Evolutionary conservation across 1,140 invertebrate species (phyloP).

Genomic region (Rhagoletis pomonella): DNA sequence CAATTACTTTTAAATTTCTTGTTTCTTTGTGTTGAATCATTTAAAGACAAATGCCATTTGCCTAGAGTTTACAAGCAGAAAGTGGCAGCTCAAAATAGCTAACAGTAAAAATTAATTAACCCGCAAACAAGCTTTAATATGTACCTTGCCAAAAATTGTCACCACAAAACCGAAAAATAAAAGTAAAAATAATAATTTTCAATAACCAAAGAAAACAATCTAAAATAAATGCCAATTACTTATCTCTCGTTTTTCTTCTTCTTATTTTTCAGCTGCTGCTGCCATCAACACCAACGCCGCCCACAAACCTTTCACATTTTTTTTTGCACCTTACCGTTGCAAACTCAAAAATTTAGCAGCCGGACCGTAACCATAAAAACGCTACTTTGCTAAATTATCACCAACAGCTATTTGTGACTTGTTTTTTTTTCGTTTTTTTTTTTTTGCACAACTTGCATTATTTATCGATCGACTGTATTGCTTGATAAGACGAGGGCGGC

Average conservation of each 20-base stretch:
- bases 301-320: slow-evolving; percentile 39
- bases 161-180: too few relatives aligned
- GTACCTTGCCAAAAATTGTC: too few relatives aligned
- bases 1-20: too few relatives aligned
- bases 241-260: slow-evolving; percentile 13
- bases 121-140: too few relatives aligned
- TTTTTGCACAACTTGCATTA: not conserved
- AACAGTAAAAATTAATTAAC: too few relatives aligned
- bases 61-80: too few relatives aligned
- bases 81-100: too few relatives aligned
- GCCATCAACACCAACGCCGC: slow-evolving; percentile 29
- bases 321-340: not conserved
- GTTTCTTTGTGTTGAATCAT: too few relatives aligned
- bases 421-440: not conserved
- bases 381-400: slow-evolving; percentile 3
- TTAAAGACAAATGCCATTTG: too few relatives aligned
- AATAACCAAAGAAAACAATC: not conserved
- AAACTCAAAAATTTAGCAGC: not conserved
- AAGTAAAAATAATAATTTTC: not conserved
- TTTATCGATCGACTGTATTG: not conserved
- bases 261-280: not conserved
- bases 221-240: not conserved
- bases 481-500: not conserved
- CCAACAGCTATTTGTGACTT: not conserved
- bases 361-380: not conserved